These are phyloP conservation scores for Rugalucina vietnamica DNA, from an alignment of 2,888 invertebrate species.

Conservation along the genomic window DNA sequence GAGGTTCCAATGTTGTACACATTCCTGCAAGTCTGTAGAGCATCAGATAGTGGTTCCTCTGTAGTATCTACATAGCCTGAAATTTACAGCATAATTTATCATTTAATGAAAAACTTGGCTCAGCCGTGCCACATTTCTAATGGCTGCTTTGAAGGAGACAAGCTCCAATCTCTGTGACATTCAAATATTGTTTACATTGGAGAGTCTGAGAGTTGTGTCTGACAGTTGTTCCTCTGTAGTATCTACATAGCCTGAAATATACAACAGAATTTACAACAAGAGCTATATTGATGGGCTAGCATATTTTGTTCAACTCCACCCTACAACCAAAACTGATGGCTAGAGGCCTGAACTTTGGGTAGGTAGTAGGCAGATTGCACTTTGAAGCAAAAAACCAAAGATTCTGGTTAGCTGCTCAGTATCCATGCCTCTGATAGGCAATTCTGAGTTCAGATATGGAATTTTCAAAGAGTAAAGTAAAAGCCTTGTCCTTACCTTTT, in stretches of 20 bases:
- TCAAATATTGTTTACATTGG: slow-evolving; percentile 77
- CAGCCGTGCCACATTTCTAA: slow-evolving; percentile 81
- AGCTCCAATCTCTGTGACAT: slow-evolving; percentile 78
- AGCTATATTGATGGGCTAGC: too few relatives aligned
- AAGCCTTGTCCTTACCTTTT: slow-evolving; percentile 74
- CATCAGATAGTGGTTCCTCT: slow-evolving; percentile 72
- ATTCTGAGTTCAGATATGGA: too few relatives aligned
- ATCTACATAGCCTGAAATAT: slow-evolving; percentile 77
- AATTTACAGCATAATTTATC: slow-evolving; percentile 1
- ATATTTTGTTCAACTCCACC: too few relatives aligned
- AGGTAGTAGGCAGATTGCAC: too few relatives aligned
- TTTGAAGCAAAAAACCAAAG: too few relatives aligned
- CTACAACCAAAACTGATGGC: too few relatives aligned
- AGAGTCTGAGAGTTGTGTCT: slow-evolving; percentile 77
- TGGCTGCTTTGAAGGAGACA: slow-evolving; percentile 81
- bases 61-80: slow-evolving; percentile 78
- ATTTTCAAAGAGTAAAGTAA: too few relatives aligned
- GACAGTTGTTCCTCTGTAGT: slow-evolving; percentile 69
- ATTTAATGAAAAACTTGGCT: slow-evolving; percentile 81
- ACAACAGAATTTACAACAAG: not conserved
- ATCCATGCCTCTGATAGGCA: too few relatives aligned
- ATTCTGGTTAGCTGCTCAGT: too few relatives aligned
- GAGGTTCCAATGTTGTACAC: slow-evolving; percentile 78
- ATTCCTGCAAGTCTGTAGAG: slow-evolving; percentile 76
- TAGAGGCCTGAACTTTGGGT: too few relatives aligned